Percentiles rank a stretch among this genome's conserved stretches.
Evolutionary conservation across 2,797 vertebrate genomes (phyloP).

Genomic region (Lophius americanus): DNA sequence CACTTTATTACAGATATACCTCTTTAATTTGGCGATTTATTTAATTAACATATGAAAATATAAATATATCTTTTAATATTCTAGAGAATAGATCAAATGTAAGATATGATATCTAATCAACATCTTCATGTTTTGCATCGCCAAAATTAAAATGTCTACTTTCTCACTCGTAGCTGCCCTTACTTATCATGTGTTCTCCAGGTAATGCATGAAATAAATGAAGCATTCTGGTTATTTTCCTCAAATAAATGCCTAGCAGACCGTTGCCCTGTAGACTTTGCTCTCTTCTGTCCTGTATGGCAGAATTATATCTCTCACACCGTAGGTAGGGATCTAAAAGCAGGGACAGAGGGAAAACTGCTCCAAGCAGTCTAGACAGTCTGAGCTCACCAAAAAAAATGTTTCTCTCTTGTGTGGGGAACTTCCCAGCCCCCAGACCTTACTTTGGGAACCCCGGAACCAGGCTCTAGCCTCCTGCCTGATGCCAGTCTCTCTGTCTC

Average conservation of each 20-base stretch:
- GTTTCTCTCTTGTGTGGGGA: constrained; percentile 42
- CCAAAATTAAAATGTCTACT: too few species aligned
- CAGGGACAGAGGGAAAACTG: constrained; percentile 51
- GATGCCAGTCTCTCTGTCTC: constrained; percentile 51
- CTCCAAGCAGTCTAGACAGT: constrained; percentile 35
- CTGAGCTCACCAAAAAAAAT: constrained; percentile 25
- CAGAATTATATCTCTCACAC: constrained; percentile 28
- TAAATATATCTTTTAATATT: not conserved
- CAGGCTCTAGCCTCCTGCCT: constrained; percentile 58
- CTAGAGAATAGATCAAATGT: not conserved
- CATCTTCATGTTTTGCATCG: too few species aligned
- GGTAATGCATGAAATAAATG: constrained; percentile 8
- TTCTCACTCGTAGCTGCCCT: not conserved
- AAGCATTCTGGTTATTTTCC: not conserved
- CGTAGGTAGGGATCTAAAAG: constrained; percentile 64
- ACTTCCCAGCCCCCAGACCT: constrained; percentile 64
- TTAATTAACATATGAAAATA: not conserved
- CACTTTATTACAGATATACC: not conserved
- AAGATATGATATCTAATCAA: not conserved
- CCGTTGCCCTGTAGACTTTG: constrained; percentile 29
- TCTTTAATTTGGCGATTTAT: not conserved
- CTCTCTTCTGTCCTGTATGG: constrained; percentile 39
- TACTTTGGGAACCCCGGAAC: constrained; percentile 72
- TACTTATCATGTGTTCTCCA: not conserved
- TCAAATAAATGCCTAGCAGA: constrained; percentile 18